These are phyloP conservation scores for Leptosomus discolor DNA, from an alignment of 2,113 vertebrate genomes.

Conservation along the genomic window DNA sequence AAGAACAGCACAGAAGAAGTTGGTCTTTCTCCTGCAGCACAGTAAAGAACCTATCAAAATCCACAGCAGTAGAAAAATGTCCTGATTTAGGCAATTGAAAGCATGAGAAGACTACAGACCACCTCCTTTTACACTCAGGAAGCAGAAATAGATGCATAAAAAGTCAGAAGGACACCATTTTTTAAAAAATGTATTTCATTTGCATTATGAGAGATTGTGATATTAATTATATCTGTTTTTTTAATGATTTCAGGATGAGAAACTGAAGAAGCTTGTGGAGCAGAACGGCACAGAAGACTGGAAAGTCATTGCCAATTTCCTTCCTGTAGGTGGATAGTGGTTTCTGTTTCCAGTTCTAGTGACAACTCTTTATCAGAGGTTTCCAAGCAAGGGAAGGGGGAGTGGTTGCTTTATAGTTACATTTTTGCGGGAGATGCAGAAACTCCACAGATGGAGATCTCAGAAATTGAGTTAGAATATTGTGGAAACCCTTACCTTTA, in stretches of 20 bases:
- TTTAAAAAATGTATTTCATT: not conserved
- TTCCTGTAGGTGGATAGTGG: slow-evolving; percentile 84
- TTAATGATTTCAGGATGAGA: slow-evolving; percentile 88
- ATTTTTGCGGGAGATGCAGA: slow-evolving; percentile 15
- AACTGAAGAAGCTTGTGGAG: slow-evolving; percentile 95
- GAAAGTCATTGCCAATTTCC: slow-evolving; percentile 95
- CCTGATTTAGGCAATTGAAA: not conserved
- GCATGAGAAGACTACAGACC: not conserved
- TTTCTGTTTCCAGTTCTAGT: slow-evolving; percentile 54
- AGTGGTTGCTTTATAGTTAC: slow-evolving; percentile 21
- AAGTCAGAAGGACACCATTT: not conserved
- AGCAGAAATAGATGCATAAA: not conserved
- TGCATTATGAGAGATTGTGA: not conserved
- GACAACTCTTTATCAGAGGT: slow-evolving; percentile 4
- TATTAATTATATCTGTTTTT: not conserved
- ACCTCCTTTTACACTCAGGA: not conserved
- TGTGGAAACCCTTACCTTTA: not conserved
- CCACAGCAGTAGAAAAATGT: not conserved
- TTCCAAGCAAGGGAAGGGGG: slow-evolving; percentile 18
- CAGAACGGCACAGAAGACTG: slow-evolving; percentile 96
- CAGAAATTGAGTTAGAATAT: not conserved
- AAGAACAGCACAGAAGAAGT: not conserved
- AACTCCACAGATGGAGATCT: not conserved
- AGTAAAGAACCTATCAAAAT: not conserved
- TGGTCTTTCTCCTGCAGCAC: not conserved